phyloP scores from a whole-genome alignment of 1,140 invertebrate species.

The Conus ventricosus region DNA sequence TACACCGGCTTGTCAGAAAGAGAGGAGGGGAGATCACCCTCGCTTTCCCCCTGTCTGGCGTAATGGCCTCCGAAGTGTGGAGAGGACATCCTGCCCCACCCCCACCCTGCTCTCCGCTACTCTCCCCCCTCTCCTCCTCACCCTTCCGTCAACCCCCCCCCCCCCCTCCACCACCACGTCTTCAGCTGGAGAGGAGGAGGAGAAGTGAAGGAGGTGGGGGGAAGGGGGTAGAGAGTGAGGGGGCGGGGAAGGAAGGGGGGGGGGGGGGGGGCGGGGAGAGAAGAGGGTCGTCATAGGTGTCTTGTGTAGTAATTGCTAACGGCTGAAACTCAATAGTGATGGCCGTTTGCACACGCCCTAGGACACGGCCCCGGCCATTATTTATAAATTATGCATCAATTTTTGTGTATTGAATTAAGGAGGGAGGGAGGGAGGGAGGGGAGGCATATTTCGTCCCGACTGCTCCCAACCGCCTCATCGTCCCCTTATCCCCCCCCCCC shows the following conservation, averaged over 20 bases:
- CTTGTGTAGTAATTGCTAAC: conserved; percentile 28
- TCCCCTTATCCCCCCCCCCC: neutral
- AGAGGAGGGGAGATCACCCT: neutral
- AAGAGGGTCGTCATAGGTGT: conserved; percentile 38
- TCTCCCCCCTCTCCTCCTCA: too few relatives aligned
- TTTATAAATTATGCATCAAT: conserved; percentile 50
- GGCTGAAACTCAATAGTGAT: conserved; percentile 45
- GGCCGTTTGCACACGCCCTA: conserved; percentile 28
- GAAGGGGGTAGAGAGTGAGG: too few relatives aligned
- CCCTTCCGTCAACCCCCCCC: too few relatives aligned
- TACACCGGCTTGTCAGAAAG: neutral
- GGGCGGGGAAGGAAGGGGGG: neutral
- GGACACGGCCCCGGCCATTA: conserved; percentile 33
- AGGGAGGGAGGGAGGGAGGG: neutral
- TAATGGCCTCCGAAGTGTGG: neutral
- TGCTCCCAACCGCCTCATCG: neutral
- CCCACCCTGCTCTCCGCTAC: too few relatives aligned
- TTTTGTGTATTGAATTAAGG: conserved; percentile 47
- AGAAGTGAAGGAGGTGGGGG: too few relatives aligned
- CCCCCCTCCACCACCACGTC: too few relatives aligned
- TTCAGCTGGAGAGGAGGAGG: too few relatives aligned
- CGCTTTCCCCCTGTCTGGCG: neutral
- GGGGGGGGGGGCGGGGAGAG: neutral
- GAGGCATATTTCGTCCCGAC: neutral
- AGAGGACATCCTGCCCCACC: too few relatives aligned